phyloP scores from a whole-genome alignment of 2,888 invertebrate species.

The Dryomyza anilis region DNA sequence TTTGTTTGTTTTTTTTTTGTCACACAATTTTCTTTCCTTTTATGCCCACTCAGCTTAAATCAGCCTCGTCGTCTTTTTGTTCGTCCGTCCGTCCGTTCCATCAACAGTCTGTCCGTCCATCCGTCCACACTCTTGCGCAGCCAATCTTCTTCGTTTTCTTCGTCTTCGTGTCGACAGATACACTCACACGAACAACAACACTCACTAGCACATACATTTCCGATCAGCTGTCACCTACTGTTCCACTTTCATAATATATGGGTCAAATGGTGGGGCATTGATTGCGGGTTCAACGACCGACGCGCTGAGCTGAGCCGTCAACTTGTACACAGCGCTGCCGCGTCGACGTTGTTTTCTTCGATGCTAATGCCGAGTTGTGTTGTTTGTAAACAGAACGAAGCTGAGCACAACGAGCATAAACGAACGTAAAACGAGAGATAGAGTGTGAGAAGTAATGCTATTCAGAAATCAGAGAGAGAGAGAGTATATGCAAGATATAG shows the following conservation, averaged over 20 bases:
- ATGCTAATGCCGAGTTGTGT: not conserved
- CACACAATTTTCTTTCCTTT: no score
- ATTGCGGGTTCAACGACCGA: slow-evolving; percentile 49
- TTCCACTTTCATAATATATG: slow-evolving; percentile 55
- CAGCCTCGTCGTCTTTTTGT: not conserved
- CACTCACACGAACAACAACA: slow-evolving; percentile 27
- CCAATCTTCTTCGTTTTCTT: not conserved
- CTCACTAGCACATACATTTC: slow-evolving; percentile 35
- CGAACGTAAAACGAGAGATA: not conserved
- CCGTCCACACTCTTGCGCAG: not conserved
- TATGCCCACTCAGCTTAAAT: no score
- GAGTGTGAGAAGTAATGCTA: not conserved
- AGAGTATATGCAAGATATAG: no score
- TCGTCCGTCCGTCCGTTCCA: not conserved
- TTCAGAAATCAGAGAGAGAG: not conserved
- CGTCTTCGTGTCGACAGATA: slow-evolving; percentile 29
- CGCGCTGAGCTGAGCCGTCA: not conserved
- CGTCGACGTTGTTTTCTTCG: not conserved
- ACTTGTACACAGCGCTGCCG: not conserved
- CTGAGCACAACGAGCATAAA: not conserved
- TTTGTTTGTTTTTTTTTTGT: no score
- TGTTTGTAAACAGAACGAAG: slow-evolving; percentile 18
- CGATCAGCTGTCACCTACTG: slow-evolving; percentile 57
- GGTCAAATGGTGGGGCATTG: slow-evolving; percentile 52
- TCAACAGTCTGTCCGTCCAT: not conserved